phyloP scores from a whole-genome alignment of 1,140 invertebrate genomes.

The Wasmannia auropunctata region DNA sequence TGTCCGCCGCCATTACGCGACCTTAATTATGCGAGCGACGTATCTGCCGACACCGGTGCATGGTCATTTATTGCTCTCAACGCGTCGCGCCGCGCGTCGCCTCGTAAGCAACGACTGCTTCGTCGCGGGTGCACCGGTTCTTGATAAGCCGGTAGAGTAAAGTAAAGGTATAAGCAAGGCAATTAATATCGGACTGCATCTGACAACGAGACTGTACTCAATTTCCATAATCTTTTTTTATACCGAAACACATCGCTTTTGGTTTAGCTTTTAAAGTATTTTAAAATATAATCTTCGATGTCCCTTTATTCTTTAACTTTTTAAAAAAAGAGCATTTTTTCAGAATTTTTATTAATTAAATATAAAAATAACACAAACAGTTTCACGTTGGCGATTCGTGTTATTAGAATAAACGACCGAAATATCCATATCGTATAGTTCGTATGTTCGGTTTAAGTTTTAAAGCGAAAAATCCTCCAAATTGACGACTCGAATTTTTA shows the following conservation, averaged over 20 bases:
- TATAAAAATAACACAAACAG: not conserved
- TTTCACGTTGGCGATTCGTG: not conserved
- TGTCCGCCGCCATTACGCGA: constrained; percentile 70
- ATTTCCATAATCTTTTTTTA: not conserved
- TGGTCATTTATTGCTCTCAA: constrained; percentile 70
- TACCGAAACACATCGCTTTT: not conserved
- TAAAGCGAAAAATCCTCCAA: not conserved
- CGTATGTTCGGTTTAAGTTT: not conserved
- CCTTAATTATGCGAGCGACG: constrained; percentile 73
- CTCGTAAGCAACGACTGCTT: constrained; percentile 30
- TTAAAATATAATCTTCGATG: too few species aligned
- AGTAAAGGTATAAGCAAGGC: constrained; percentile 20
- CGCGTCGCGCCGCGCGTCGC: constrained; percentile 51
- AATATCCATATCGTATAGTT: not conserved
- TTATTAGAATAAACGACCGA: not conserved
- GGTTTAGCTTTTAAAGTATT: not conserved
- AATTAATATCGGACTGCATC: constrained; percentile 23
- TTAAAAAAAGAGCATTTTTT: not conserved
- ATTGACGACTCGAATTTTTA: constrained; percentile 13
- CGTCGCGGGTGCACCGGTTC: not conserved
- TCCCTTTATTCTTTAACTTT: not conserved
- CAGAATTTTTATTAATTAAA: not conserved
- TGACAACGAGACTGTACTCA: not conserved
- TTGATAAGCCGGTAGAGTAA: constrained; percentile 47
- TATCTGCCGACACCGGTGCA: constrained; percentile 57